Evolutionary conservation across 2,888 invertebrate genomes (phyloP).

Genomic region (Nemoura dubitans): DNA sequence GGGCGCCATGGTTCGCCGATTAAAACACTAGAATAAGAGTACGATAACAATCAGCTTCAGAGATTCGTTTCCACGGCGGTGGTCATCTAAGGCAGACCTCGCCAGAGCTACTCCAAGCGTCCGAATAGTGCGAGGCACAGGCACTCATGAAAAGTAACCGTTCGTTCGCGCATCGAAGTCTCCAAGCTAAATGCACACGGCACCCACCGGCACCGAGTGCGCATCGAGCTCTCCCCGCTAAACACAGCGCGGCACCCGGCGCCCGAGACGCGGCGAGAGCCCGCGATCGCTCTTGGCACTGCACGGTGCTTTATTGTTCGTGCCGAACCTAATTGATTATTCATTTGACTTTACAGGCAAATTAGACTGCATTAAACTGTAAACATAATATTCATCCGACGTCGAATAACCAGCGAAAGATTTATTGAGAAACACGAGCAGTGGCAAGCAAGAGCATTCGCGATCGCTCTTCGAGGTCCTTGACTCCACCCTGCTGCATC

Average conservation of each 20-base stretch:
- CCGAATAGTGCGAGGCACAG: no score
- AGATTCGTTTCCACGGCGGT: background rate
- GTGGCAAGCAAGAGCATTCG: conserved; percentile 2
- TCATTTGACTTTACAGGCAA: conserved; percentile 12
- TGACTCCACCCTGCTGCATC: conserved; percentile 12
- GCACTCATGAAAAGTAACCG: background rate
- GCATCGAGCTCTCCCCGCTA: background rate
- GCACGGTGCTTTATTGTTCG: background rate
- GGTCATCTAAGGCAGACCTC: background rate
- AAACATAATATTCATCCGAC: background rate
- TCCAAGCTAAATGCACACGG: background rate
- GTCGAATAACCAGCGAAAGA: background rate
- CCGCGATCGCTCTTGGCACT: background rate
- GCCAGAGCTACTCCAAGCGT: background rate
- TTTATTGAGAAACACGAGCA: background rate
- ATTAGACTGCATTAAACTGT: background rate
- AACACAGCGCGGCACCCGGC: background rate
- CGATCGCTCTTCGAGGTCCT: background rate
- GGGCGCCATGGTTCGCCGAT: background rate
- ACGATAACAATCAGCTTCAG: background rate
- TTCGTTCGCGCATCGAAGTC: background rate
- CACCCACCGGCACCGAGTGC: background rate
- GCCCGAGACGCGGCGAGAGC: background rate
- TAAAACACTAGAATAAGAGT: background rate
- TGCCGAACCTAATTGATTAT: conserved; percentile 5